Evolutionary conservation across 2,113 vertebrate species (phyloP).

Genomic region (Nesoenas mayeri): DNA sequence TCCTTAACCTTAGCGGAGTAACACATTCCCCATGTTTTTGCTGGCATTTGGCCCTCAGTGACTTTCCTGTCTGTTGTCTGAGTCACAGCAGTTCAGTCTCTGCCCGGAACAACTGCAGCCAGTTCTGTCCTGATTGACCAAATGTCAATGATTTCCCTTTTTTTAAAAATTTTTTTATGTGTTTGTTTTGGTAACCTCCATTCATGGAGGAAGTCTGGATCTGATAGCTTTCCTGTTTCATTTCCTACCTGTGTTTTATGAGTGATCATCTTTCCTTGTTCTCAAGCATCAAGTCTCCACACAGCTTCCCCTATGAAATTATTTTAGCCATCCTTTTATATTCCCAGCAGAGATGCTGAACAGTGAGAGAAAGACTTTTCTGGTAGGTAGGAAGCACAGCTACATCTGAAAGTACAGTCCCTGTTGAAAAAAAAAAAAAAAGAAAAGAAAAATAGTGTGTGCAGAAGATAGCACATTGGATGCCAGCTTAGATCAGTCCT

Average conservation of each 20-base stretch:
- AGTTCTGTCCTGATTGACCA: conserved; percentile 17
- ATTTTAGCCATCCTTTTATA: conserved; percentile 7
- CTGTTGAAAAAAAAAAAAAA: not conserved
- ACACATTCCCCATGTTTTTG: conserved; percentile 18
- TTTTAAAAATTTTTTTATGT: not conserved
- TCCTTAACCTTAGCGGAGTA: not conserved
- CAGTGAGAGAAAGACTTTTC: not conserved
- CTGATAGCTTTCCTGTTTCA: conserved; percentile 48
- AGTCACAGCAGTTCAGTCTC: not conserved
- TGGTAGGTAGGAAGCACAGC: not conserved
- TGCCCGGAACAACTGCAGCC: conserved; percentile 4
- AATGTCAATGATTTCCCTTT: conserved; percentile 24
- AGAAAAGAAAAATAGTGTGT: not conserved
- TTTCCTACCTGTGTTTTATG: conserved; percentile 56
- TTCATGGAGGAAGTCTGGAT: conserved; percentile 36
- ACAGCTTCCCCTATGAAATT: not conserved
- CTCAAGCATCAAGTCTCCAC: conserved; percentile 47
- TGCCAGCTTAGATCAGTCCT: not conserved
- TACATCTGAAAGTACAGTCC: not conserved
- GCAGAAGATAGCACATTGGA: not conserved
- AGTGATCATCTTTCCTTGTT: conserved; percentile 46
- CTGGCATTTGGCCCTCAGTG: conserved; percentile 13
- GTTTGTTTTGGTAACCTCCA: conserved; percentile 48
- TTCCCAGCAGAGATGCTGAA: not conserved
- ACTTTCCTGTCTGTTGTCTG: conserved; percentile 13